phyloP scores from a whole-genome alignment of 2,797 vertebrate species.

The Danio jaintianensis region DNA sequence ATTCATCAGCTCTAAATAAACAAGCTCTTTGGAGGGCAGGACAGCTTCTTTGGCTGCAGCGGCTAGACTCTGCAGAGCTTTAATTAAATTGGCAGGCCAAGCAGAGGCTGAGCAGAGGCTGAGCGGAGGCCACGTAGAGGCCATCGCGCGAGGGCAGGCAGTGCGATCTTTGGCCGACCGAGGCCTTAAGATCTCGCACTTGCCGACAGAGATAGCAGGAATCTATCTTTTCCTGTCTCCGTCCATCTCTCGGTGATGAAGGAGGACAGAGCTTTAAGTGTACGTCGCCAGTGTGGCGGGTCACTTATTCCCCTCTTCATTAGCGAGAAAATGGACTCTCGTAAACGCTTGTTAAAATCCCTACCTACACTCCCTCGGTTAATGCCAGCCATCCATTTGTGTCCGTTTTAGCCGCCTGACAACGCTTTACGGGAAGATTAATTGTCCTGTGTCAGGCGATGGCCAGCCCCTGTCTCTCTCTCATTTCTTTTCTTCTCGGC shows the following conservation, averaged over 20 bases:
- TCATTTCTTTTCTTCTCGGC: slow-evolving; percentile 97
- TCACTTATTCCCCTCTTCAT: slow-evolving; percentile 99
- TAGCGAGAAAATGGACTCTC: slow-evolving; percentile 99
- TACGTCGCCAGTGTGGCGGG: slow-evolving; percentile 93
- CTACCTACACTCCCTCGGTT: slow-evolving; percentile 98
- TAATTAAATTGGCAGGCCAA: slow-evolving; percentile 76
- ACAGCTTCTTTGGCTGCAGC: slow-evolving; percentile 49
- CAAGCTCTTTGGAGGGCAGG: slow-evolving; percentile 56
- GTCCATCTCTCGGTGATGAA: slow-evolving; percentile 66
- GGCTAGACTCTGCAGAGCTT: slow-evolving; percentile 48
- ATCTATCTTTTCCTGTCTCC: slow-evolving; percentile 63
- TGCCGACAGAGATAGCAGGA: slow-evolving; percentile 80
- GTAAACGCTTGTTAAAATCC: slow-evolving; percentile 99
- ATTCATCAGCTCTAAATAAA: slow-evolving; percentile 61
- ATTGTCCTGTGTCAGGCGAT: slow-evolving; percentile 98
- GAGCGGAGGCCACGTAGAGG: slow-evolving; percentile 73
- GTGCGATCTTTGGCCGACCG: slow-evolving; percentile 66
- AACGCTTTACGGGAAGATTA: slow-evolving; percentile 99
- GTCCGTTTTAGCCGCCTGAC: slow-evolving; percentile 96
- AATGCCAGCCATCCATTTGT: slow-evolving; percentile 99
- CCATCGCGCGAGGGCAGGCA: slow-evolving; percentile 62
- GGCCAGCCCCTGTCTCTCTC: slow-evolving; percentile 96
- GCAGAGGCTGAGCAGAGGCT: slow-evolving; percentile 79
- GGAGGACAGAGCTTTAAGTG: slow-evolving; percentile 94
- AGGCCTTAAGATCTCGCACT: slow-evolving; percentile 83